These are phyloP conservation scores for Polyommatus icarus DNA, from an alignment of 2,888 invertebrate species.

Conservation along the genomic window DNA sequence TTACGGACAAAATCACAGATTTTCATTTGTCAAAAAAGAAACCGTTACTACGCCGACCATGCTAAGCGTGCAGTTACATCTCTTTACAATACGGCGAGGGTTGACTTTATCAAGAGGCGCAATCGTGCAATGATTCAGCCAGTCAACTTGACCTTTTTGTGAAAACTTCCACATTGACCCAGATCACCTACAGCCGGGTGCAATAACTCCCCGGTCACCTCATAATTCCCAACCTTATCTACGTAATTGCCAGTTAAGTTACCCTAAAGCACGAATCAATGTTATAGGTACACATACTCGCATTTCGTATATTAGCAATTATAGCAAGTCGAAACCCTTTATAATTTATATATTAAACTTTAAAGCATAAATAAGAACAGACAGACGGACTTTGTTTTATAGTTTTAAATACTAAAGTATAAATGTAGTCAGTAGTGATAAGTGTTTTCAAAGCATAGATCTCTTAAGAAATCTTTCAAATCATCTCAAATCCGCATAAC, in stretches of 20 bases:
- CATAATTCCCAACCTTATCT: background rate
- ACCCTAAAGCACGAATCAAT: background rate
- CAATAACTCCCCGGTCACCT: background rate
- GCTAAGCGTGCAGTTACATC: background rate
- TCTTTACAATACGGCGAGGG: background rate
- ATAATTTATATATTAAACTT: too few relatives aligned
- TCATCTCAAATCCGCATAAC: too few relatives aligned
- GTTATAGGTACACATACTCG: too few relatives aligned
- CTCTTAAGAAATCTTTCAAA: too few relatives aligned
- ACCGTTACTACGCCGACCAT: background rate
- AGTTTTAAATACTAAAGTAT: too few relatives aligned
- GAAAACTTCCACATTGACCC: constrained; percentile 18
- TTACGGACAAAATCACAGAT: background rate
- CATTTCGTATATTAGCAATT: too few relatives aligned
- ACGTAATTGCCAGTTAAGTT: background rate
- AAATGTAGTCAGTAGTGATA: too few relatives aligned
- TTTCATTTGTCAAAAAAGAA: background rate
- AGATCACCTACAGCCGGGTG: constrained; percentile 2
- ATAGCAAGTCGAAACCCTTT: too few relatives aligned
- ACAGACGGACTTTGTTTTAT: too few relatives aligned
- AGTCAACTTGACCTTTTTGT: constrained; percentile 12
- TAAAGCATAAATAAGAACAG: too few relatives aligned
- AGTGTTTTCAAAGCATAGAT: too few relatives aligned
- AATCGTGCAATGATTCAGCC: constrained; percentile 10
- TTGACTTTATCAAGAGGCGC: background rate